phyloP scores from a whole-genome alignment of 2,888 invertebrate genomes.

The Liodrosophila aerea region DNA sequence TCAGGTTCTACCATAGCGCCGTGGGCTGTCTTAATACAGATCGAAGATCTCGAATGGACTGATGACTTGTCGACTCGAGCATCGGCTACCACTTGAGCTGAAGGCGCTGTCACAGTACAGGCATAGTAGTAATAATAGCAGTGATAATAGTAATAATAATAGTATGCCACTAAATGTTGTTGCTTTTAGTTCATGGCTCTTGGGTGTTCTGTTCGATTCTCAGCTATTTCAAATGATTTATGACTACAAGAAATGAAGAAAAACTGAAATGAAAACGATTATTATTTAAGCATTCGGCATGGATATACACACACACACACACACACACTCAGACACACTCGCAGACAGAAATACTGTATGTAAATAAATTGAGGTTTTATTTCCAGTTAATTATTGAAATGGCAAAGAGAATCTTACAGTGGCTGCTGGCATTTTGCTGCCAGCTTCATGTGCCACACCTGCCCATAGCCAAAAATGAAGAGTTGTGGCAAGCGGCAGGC shows the following conservation, averaged over 20 bases:
- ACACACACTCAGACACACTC: no score
- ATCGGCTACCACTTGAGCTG: no score
- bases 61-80: no score
- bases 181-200: background rate
- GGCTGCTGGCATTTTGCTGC: slow-evolving; percentile 4
- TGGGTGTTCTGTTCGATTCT: background rate
- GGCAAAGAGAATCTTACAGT: slow-evolving; percentile 22
- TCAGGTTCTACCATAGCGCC: no score
- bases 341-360: no score
- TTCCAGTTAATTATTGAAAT: slow-evolving; percentile 14
- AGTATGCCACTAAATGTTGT: slow-evolving; percentile 8
- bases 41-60: no score
- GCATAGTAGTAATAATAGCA: no score
- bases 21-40: no score
- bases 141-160: no score
- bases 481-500: slow-evolving; percentile 4
- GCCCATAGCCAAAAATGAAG: background rate
- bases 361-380: no score
- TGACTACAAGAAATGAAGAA: slow-evolving; percentile 27
- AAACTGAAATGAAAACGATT: slow-evolving; percentile 45
- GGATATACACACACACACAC: background rate
- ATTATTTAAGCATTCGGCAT: slow-evolving; percentile 43
- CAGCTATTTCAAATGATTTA: slow-evolving; percentile 34
- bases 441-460: slow-evolving; percentile 31
- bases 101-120: no score